Evolutionary conservation across 2,797 vertebrate species (phyloP).

Genomic region (Poeciliopsis turneri): DNA sequence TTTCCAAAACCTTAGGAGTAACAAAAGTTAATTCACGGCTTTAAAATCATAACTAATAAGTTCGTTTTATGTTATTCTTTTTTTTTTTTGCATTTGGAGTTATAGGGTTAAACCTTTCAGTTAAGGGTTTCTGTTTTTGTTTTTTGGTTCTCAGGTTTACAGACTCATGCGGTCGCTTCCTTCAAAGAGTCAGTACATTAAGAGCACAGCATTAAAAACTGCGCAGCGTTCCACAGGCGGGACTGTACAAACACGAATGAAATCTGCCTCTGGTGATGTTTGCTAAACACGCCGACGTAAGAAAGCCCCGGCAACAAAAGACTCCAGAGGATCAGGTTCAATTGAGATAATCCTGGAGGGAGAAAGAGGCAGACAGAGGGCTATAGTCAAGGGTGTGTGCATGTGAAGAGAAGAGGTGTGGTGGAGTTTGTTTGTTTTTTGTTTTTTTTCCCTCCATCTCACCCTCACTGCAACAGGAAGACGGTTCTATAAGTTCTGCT

Average conservation of each 20-base stretch:
- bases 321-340: conserved; percentile 72
- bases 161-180: background rate
- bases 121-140: conserved; percentile 4
- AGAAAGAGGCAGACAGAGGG: conserved; percentile 56
- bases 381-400: conserved; percentile 49
- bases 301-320: conserved; percentile 69
- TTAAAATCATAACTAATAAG: background rate
- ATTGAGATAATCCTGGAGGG: conserved; percentile 74
- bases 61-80: too few species aligned
- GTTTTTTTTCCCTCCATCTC: conserved; percentile 62
- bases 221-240: conserved; percentile 38
- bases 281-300: conserved; percentile 70
- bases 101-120: conserved; percentile 14
- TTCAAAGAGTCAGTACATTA: conserved; percentile 21
- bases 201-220: conserved; percentile 11
- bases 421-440: conserved; percentile 31
- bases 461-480: conserved; percentile 56
- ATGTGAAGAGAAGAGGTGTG: conserved; percentile 59
- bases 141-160: conserved; percentile 4
- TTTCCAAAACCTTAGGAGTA: background rate
- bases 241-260: conserved; percentile 63
- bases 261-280: conserved; percentile 68
- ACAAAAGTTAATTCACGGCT: background rate
- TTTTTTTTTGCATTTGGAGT: background rate
- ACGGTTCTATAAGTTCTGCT: conserved; percentile 18